Percentiles rank a stretch among this genome's conserved stretches.
Evolutionary conservation across 2,797 vertebrate genomes (phyloP).

Genomic region (Clarias laeviceps): DNA sequence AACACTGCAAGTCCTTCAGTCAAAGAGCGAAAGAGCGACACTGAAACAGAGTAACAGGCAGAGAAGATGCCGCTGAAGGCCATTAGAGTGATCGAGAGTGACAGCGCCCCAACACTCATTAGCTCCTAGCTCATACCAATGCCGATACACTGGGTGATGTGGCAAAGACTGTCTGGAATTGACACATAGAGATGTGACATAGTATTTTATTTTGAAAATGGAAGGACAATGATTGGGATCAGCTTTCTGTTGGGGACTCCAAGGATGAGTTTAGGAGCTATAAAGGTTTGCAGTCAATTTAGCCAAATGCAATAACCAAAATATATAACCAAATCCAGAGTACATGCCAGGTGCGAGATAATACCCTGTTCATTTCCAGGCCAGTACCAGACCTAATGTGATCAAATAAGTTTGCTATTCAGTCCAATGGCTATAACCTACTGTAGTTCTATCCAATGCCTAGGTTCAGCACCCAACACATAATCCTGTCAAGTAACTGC

Average conservation of each 20-base stretch:
- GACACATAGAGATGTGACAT: neutral
- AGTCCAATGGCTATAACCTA: neutral
- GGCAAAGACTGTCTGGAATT: neutral
- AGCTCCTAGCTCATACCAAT: conserved; percentile 51
- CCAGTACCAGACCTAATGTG: neutral
- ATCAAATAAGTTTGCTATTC: neutral
- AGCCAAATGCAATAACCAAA: neutral
- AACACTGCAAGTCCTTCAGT: conserved; percentile 1
- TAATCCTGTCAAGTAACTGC: no score
- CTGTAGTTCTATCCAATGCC: neutral
- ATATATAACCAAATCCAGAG: neutral
- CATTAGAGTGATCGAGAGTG: conserved; percentile 76
- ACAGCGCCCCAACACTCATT: conserved; percentile 75
- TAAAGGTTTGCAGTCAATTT: neutral
- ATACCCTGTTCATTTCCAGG: neutral
- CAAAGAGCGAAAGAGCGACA: conserved; percentile 1
- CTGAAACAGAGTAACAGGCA: neutral
- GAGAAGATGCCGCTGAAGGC: conserved; percentile 50
- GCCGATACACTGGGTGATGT: neutral
- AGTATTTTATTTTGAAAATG: conserved; percentile 15
- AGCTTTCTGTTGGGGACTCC: neutral
- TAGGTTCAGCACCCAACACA: neutral
- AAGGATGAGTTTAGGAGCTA: neutral
- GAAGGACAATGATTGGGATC: neutral
- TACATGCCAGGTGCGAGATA: neutral